Conservation (phyloP, 2,797 vertebrate species). For the Sebastes umbrosus region DNA sequence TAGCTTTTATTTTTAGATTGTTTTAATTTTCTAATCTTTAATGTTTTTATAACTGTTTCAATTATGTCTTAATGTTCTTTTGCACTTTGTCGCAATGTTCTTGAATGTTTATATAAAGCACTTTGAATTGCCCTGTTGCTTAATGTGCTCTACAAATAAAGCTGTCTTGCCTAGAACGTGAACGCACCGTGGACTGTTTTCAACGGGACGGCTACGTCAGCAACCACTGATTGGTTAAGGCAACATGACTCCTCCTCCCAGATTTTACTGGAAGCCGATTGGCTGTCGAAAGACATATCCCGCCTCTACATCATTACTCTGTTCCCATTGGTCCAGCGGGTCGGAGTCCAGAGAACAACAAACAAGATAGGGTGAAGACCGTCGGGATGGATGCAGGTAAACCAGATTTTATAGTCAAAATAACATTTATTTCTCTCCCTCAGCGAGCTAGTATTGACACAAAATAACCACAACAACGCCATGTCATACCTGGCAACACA, state of each 20-base stretch:
- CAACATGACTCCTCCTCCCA: not conserved
- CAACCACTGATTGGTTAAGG: conserved; percentile 20
- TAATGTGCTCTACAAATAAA: too few relatives aligned
- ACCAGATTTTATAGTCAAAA: conserved; percentile 25
- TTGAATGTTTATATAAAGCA: too few relatives aligned
- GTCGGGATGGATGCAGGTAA: conserved; percentile 89
- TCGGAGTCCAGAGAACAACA: conserved; percentile 71
- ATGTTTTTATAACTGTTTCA: too few relatives aligned
- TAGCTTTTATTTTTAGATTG: rapidly evolving
- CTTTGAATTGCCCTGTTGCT: too few relatives aligned
- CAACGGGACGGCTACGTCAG: conserved; percentile 6
- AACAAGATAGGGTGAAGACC: conserved; percentile 82
- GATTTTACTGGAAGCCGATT: conserved; percentile 39
- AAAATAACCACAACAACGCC: not conserved
- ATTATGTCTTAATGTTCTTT: too few relatives aligned
- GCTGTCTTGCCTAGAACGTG: not conserved
- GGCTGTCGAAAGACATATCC: conserved; percentile 21
- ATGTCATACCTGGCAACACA: not conserved
- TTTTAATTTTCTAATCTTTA: too few relatives aligned
- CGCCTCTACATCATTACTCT: conserved; percentile 44
- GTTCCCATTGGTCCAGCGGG: conserved; percentile 66
- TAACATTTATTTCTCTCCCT: not conserved
- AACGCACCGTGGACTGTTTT: conserved; percentile 14
- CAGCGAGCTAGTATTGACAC: not conserved
- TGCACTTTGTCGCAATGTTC: too few relatives aligned